phyloP scores from a whole-genome alignment of 2,888 invertebrate species.

The Eupithecia centaureata region DNA sequence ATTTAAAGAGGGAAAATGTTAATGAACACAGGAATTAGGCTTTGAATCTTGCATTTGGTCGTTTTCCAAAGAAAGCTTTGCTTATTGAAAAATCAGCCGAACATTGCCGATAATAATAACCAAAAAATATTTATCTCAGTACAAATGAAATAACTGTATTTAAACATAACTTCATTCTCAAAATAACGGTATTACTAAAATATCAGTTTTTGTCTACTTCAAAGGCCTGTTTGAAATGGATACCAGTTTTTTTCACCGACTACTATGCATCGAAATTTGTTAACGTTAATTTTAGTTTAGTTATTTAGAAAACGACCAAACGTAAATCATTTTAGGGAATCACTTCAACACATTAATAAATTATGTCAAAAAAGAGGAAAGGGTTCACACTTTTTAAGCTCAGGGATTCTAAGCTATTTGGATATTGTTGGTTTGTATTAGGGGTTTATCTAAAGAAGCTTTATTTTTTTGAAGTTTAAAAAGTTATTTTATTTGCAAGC shows the following conservation, averaged over 20 bases:
- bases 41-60: background rate
- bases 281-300: background rate
- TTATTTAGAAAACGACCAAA: slow-evolving; percentile 4
- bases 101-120: background rate
- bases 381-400: background rate
- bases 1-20: background rate
- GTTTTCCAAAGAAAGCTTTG: slow-evolving; percentile 6
- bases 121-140: background rate
- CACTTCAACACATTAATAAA: background rate
- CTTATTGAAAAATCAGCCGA: no score
- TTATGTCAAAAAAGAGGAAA: background rate
- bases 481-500: background rate
- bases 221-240: background rate
- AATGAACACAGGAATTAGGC: background rate
- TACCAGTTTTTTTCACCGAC: background rate
- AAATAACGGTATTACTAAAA: background rate
- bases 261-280: background rate
- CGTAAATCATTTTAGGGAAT: background rate
- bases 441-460: background rate
- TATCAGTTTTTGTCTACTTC: background rate
- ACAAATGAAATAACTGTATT: background rate
- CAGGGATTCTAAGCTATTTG: background rate
- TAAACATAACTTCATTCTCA: background rate
- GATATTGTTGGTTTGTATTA: background rate
- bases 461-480: background rate